Percentiles rank a stretch among this genome's conserved stretches.
phyloP scores from a whole-genome alignment of 2,113 vertebrate species.

The Vulpes ferrilata region DNA sequence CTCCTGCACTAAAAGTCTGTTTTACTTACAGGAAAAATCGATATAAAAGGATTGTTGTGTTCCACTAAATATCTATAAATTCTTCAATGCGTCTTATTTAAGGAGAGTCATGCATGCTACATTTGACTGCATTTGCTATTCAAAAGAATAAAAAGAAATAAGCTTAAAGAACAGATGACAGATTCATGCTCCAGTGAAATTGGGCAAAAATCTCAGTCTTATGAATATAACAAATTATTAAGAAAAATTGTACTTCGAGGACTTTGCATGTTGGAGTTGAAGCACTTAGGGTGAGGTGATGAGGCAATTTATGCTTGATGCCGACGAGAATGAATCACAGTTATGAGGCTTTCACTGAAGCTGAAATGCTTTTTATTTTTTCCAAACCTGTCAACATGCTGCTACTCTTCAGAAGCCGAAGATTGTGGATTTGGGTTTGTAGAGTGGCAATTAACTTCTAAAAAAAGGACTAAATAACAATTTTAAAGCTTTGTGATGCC shows the following conservation, averaged over 20 bases:
- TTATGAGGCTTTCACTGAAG: neutral
- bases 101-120: neutral
- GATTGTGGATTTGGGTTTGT: neutral
- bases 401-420: neutral
- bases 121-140: neutral
- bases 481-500: neutral
- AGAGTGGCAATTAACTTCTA: neutral
- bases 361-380: neutral
- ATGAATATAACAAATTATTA: neutral
- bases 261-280: neutral
- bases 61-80: neutral
- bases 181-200: neutral
- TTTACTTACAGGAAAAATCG: neutral
- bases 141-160: neutral
- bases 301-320: neutral
- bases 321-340: neutral
- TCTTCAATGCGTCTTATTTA: neutral
- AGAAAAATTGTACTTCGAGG: neutral
- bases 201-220: neutral
- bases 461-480: neutral
- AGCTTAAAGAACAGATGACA: neutral
- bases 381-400: neutral
- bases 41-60: neutral
- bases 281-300: neutral
- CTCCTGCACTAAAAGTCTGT: neutral